phyloP scores from a whole-genome alignment of 1,140 invertebrate genomes.

The Melipona quadrifasciata region DNA sequence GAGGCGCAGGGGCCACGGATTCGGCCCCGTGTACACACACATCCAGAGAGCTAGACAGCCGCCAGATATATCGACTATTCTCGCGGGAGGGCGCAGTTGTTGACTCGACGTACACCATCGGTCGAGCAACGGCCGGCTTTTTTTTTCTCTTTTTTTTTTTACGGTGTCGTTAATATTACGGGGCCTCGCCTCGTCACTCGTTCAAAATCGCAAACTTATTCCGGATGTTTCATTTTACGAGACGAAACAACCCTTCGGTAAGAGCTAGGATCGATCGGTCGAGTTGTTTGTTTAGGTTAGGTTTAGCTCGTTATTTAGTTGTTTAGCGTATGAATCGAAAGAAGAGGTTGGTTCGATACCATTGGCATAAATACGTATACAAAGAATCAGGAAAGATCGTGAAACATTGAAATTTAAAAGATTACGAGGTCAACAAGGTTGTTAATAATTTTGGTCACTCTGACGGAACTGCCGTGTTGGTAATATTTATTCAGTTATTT shows the following conservation, averaged over 20 bases:
- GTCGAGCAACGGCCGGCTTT: conserved; percentile 10
- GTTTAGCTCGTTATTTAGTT: too few species aligned
- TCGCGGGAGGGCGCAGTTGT: not conserved
- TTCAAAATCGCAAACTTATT: not conserved
- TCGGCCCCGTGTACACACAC: conserved; percentile 54
- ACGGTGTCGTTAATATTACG: conserved; percentile 8
- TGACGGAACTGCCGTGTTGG: too few species aligned
- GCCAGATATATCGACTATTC: conserved; percentile 69
- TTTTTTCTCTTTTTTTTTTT: not conserved
- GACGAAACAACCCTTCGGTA: not conserved
- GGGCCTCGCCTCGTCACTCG: not conserved
- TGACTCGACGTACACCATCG: not conserved
- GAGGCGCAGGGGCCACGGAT: conserved; percentile 59
- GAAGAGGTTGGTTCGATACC: too few species aligned
- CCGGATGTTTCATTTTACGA: not conserved
- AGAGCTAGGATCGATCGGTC: too few species aligned
- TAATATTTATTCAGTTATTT: too few species aligned
- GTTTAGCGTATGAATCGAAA: too few species aligned
- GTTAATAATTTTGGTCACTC: too few species aligned
- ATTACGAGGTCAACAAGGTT: too few species aligned
- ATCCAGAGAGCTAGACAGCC: conserved; percentile 61
- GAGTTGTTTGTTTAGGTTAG: too few species aligned
- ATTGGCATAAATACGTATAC: too few species aligned
- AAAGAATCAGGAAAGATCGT: too few species aligned
- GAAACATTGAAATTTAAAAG: too few species aligned